Base-by-base conservation (phyloP, 2,888 invertebrate genomes). In the Drosophila siamana region DNA sequence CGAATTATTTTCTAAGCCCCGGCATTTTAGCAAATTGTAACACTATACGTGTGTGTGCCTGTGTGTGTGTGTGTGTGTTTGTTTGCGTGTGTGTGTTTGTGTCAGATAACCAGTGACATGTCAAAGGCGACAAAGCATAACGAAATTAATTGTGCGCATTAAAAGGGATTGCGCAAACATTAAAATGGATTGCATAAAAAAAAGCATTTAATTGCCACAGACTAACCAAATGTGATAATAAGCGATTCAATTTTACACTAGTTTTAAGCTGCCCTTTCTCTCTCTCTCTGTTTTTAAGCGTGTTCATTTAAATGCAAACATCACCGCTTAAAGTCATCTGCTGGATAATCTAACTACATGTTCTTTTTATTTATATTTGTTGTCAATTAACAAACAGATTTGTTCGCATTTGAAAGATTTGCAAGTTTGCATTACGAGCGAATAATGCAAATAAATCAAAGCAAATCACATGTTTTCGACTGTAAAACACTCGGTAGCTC, bases 101-200 rank as follows among this genome's bases (percentile, higher is more conserved):
- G 15, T 46, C 55, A 44, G 80, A 66, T 59, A 52, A 62, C 43
- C 68, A 57, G 59, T 47, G 59, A 66, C 67, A 62, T 68, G 66
- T 80, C 78, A 83, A 77, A 77, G 79, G 84, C 88, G 88, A 69
- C 86, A 84, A 84, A 86, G 88, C 83, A 86, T 74, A 80, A 74
- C 80, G 74, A 85, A 87, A 88, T 86, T 88, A 88, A 88, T 86
- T 86, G 89, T 71, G 77, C 82, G 86, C 71, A 86, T 86, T 86
- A 85, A 85, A 82, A 72, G 78, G 82, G 83, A 87, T 86, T 86
- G 73, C 59, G 74, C 63, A 62, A 71, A 76, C 78, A 88, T 87
- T 80, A 84, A 86, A 80, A 74, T 62, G 81, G 84, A 86, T 86
- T 84, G 65, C 52, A 40, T 22, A 26, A 55, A 52, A 56, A 43